A percentile compares a stretch with the other conserved stretches of the same genome.
Conservation (phyloP, 2,888 invertebrate species). For the Melieria crassipennis region DNA sequence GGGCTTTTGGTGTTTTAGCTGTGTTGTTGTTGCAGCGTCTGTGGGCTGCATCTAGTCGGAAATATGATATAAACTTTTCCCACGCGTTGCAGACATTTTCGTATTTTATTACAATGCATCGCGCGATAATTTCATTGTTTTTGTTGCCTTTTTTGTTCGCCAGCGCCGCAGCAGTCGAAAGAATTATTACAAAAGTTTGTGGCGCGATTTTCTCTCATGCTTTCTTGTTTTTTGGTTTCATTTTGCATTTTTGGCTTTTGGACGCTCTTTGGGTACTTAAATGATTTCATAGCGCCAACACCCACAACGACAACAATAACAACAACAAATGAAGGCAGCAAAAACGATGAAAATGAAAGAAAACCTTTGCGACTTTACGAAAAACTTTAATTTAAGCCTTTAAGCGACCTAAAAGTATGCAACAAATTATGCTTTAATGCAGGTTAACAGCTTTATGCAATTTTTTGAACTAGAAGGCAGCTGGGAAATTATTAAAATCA, state of each 20-base stretch:
- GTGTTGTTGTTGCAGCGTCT: neutral
- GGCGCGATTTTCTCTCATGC: neutral
- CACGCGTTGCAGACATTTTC: neutral
- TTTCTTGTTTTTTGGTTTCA: neutral
- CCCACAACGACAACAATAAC: no score
- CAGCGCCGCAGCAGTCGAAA: neutral
- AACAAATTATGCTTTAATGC: no score
- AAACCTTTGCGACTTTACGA: no score
- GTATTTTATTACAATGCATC: constrained; percentile 4
- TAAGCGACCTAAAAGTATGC: no score
- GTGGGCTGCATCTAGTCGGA: neutral
- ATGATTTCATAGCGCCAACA: no score
- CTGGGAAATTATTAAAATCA: no score
- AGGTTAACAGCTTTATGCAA: no score
- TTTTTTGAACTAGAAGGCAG: no score
- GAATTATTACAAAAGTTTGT: constrained; percentile 18
- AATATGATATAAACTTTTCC: constrained; percentile 11
- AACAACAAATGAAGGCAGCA: no score
- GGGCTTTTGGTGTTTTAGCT: neutral
- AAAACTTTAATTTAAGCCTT: no score
- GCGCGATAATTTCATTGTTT: constrained; percentile 19
- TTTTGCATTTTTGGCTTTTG: neutral
- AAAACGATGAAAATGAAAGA: no score
- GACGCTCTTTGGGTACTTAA: no score
- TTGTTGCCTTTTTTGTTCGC: neutral